Conservation (phyloP, 37 sponge, comb jelly and placozoan genomes). For the Petrosia ficiformis region DNA sequence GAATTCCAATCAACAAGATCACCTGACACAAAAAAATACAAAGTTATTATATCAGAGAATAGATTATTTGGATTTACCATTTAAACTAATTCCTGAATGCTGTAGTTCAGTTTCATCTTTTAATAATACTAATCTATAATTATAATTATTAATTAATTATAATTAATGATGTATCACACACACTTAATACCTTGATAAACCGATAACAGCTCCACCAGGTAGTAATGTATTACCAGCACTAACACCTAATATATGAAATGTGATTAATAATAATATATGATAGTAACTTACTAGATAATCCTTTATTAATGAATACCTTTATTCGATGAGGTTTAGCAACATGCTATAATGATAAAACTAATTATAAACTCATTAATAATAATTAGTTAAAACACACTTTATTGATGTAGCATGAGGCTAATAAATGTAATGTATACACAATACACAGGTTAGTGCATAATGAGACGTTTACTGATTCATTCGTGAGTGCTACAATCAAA, state of each 20-base stretch:
- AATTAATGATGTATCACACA: background rate
- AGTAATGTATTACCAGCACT: slow-evolving; percentile 32
- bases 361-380: background rate
- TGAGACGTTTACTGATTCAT: no score
- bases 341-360: slow-evolving; percentile 11
- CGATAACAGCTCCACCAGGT: slow-evolving; percentile 55
- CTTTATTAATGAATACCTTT: slow-evolving; percentile 43
- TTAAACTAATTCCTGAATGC: background rate
- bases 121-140: slow-evolving; percentile 43
- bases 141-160: background rate
- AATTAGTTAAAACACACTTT: no score
- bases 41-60: background rate
- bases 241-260: slow-evolving; percentile 10
- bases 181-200: slow-evolving; percentile 52
- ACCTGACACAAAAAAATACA: slow-evolving; percentile 6
- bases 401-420: no score
- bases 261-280: background rate
- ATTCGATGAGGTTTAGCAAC: slow-evolving; percentile 34
- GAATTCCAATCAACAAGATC: slow-evolving; percentile 53
- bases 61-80: slow-evolving; percentile 8
- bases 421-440: no score
- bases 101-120: slow-evolving; percentile 27
- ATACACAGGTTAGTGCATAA: no score
- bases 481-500: no score
- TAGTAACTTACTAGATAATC: slow-evolving; percentile 27